phyloP scores from a whole-genome alignment of 2,113 vertebrate species.

The Bambusicola thoracicus region DNA sequence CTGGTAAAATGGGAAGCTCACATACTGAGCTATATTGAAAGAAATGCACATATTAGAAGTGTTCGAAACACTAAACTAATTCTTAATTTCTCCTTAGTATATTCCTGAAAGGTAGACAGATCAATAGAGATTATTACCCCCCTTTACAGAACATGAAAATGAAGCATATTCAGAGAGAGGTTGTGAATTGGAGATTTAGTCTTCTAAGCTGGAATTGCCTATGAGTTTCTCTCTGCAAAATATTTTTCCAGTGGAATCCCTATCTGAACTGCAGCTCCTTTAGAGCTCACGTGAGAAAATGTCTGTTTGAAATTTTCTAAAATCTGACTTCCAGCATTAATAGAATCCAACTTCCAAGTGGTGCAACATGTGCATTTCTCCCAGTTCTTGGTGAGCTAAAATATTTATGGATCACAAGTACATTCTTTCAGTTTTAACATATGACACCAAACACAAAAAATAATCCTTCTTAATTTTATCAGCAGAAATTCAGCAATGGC shows the following conservation, averaged over 20 bases:
- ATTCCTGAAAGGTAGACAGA: conserved; percentile 20
- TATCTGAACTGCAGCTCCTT: background rate
- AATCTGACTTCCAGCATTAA: background rate
- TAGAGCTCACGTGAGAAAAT: background rate
- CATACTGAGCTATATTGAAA: background rate
- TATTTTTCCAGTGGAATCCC: background rate
- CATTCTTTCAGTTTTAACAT: background rate
- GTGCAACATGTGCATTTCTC: background rate
- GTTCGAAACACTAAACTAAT: background rate
- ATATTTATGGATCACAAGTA: background rate
- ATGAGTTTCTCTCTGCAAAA: background rate
- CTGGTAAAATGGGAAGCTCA: background rate
- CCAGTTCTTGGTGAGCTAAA: background rate
- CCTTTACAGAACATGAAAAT: background rate
- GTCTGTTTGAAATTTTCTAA: background rate
- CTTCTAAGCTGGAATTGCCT: background rate
- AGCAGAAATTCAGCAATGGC: conserved; percentile 21
- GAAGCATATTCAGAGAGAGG: background rate
- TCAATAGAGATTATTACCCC: conserved; percentile 31
- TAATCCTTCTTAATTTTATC: conserved; percentile 30
- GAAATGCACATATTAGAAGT: background rate
- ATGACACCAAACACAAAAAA: conserved; percentile 15
- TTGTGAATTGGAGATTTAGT: background rate
- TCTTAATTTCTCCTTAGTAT: conserved; percentile 26
- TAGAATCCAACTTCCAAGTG: background rate